Percentiles rank a stretch among this genome's conserved stretches.
Conservation (phyloP, 2,888 invertebrate genomes). For the Trichopoda pennipes region DNA sequence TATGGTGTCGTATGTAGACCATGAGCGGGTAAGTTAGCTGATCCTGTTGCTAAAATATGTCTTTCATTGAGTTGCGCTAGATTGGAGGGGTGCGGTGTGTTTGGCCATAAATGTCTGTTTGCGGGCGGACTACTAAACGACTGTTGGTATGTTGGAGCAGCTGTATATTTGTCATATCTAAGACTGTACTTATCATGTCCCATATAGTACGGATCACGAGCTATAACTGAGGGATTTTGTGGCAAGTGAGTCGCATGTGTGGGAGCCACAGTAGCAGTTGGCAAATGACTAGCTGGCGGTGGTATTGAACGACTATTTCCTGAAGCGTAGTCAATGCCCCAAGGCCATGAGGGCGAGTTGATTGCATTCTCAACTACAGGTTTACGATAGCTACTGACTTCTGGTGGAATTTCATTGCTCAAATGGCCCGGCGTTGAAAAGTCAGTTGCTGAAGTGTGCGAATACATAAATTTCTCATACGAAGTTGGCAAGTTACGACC, state of each 20-base stretch:
- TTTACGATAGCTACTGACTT: constrained; percentile 72
- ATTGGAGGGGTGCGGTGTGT: constrained; percentile 49
- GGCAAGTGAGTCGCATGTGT: constrained; percentile 64
- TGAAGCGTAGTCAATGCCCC: constrained; percentile 73
- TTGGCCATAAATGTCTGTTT: constrained; percentile 72
- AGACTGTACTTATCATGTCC: constrained; percentile 64
- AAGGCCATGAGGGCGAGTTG: constrained; percentile 71
- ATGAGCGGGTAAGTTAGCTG: constrained; percentile 35
- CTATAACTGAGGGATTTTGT: constrained; percentile 57
- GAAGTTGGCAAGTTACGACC: constrained; percentile 39
- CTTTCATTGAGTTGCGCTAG: constrained; percentile 52
- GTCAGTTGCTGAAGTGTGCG: constrained; percentile 45
- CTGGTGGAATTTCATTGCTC: constrained; percentile 39
- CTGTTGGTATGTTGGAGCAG: constrained; percentile 42
- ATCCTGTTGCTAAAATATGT: constrained; percentile 39
- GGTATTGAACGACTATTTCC: constrained; percentile 72
- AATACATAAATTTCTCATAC: constrained; percentile 74
- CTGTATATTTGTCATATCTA: constrained; percentile 74
- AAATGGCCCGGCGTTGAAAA: constrained; percentile 43
- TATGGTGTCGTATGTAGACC: constrained; percentile 50
- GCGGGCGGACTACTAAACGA: constrained; percentile 46
- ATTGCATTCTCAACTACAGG: constrained; percentile 52
- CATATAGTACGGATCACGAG: constrained; percentile 67
- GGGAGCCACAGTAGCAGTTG: constrained; percentile 65
- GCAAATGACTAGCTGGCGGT: constrained; percentile 59